Base-by-base conservation (phyloP, 2,888 invertebrate species). In the Magallana nippona region DNA sequence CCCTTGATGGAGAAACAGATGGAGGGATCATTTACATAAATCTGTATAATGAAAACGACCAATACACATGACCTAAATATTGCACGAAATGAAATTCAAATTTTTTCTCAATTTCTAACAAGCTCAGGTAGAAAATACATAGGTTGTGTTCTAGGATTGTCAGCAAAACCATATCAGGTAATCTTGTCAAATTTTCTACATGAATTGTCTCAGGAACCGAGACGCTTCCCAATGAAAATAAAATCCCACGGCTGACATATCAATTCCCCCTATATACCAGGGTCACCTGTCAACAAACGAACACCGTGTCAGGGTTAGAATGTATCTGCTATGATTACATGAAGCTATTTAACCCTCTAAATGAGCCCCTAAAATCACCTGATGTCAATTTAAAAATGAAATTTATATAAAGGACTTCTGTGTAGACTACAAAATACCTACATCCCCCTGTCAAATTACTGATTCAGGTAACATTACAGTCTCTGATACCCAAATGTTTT, bases 181-280 rank as follows among this genome's bases (percentile, higher is more conserved):
- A 71, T 71, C 71, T 71, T 71, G 71, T 71, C 71, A 71, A 71
- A 71, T 71, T 71, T 71, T 71, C 71, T 71, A 71, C 71, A 27
- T 71, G 71, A 71, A 71, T 32, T 71, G 32, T 5, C 71, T 22
- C 15, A 71, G 32, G 27, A 71, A 71, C 71, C 22, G 32, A 71
- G 15, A 22, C 13, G 15, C 11, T 71, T 32, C 71, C 60, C 71
- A 71, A 8, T 71, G 27, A 27, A 71, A 71, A 27, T 27, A 27
- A 71, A 71, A 71, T 27, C 32, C 71, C 22, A 27, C 11, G 71
- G 22, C 27, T 71, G 71, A 71, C 71, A 71, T 71, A 71, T 71
- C 32, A 71, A 71, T 71, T 71, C 71, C 71, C 22, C 32, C 8
- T 32, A 2, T 71, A 11, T 22, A 15, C 71, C 15, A 27, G 71